Evolutionary conservation across 2,888 invertebrate genomes (phyloP).

Genomic region (Itoplectis maculator): DNA sequence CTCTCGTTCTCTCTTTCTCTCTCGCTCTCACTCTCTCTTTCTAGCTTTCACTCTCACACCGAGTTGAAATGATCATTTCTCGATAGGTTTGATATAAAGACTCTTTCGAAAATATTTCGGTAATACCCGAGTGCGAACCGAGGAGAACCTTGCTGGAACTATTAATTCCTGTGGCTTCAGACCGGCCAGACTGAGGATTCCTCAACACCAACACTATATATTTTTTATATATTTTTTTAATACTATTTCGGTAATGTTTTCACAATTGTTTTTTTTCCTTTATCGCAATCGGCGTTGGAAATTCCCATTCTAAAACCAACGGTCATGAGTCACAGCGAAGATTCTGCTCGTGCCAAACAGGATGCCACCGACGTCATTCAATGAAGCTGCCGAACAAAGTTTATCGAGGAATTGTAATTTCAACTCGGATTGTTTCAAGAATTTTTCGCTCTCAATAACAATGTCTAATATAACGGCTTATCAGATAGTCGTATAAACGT

Average conservation of each 20-base stretch:
- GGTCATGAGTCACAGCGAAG: too few species aligned
- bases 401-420: too few species aligned
- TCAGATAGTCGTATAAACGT: constrained; percentile 54
- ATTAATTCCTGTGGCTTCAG: not conserved
- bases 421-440: not conserved
- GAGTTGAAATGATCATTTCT: too few species aligned
- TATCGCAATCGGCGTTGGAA: not conserved
- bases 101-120: too few species aligned
- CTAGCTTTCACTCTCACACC: not conserved
- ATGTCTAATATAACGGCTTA: constrained; percentile 62
- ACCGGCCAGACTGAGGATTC: too few species aligned
- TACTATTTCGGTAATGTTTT: not conserved
- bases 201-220: constrained; percentile 23
- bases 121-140: too few species aligned
- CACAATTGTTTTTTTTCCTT: not conserved
- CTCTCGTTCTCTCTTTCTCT: constrained; percentile 48
- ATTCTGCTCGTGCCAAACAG: too few species aligned
- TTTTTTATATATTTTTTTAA: constrained; percentile 30
- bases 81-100: too few species aligned
- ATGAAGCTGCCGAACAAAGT: too few species aligned
- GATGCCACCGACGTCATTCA: too few species aligned
- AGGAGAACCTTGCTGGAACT: not conserved
- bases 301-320: too few species aligned
- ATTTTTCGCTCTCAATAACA: constrained; percentile 55
- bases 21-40: constrained; percentile 23